Percentiles rank a stretch among this genome's conserved stretches.
These are phyloP conservation scores for Lepeophtheirus nordmannii DNA, from an alignment of 2,888 invertebrate genomes.

Conservation along the genomic window DNA sequence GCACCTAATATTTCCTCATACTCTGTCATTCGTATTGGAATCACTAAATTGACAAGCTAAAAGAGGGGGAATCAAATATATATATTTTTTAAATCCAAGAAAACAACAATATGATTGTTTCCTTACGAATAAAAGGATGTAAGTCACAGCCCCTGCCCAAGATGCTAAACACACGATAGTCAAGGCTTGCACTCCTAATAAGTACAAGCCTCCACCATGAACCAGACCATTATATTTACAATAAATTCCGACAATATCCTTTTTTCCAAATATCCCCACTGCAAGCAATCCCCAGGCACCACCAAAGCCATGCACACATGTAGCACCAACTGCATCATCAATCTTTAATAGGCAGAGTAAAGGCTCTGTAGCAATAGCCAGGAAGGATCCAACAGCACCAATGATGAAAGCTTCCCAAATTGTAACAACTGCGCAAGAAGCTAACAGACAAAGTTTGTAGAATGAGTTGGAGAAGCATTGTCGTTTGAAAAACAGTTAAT, in stretches of 20 bases:
- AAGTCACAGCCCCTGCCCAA: conserved; percentile 60
- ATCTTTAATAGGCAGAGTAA: conserved; percentile 59
- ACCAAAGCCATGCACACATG: conserved; percentile 58
- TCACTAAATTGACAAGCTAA: conserved; percentile 49
- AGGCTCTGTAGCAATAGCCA: conserved; percentile 55
- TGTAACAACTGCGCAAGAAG: conserved; percentile 67
- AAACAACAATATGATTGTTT: neutral
- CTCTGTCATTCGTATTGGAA: conserved; percentile 68
- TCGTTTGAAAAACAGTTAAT: conserved; percentile 11
- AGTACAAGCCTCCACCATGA: conserved; percentile 67
- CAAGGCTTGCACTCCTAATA: conserved; percentile 64
- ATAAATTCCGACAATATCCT: conserved; percentile 65
- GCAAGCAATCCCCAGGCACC: conserved; percentile 57
- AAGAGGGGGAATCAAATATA: neutral
- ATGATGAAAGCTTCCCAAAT: conserved; percentile 74
- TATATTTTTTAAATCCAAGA: neutral
- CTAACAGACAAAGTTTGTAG: conserved; percentile 34
- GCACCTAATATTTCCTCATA: conserved; percentile 75
- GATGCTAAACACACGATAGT: conserved; percentile 50
- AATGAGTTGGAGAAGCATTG: neutral
- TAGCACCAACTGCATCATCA: conserved; percentile 82
- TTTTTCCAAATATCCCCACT: conserved; percentile 73
- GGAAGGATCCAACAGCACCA: conserved; percentile 57
- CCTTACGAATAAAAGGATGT: conserved; percentile 52
- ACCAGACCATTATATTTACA: conserved; percentile 37